A percentile compares a stretch with the other conserved stretches of the same genome.
Evolutionary conservation across 2,888 invertebrate genomes (phyloP).

Genomic region (Myathropa florea): DNA sequence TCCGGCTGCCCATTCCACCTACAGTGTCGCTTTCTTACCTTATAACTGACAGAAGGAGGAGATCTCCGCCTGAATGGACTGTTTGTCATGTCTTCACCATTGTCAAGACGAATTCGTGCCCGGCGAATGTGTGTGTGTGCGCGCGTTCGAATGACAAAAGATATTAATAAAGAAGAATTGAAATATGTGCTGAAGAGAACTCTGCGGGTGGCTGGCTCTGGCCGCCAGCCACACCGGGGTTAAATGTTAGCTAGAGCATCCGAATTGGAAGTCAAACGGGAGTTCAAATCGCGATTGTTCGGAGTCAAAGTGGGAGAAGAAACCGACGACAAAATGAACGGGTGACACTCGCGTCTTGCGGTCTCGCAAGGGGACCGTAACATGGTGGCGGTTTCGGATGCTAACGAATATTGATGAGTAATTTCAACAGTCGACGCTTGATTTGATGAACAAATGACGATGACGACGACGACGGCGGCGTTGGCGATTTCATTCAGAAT

Average conservation of each 20-base stretch:
- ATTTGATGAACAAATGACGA: slow-evolving; percentile 8
- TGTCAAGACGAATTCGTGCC: slow-evolving; percentile 37
- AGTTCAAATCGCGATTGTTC: slow-evolving; percentile 73
- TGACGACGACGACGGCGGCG: neutral
- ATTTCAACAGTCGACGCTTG: slow-evolving; percentile 24
- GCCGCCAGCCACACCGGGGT: slow-evolving; percentile 50
- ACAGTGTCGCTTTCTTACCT: slow-evolving; percentile 52
- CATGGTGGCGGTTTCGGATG: neutral
- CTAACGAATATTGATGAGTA: slow-evolving; percentile 39
- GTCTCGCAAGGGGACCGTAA: neutral
- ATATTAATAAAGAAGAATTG: slow-evolving; percentile 69
- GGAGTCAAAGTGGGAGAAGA: slow-evolving; percentile 58
- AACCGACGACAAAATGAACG: slow-evolving; percentile 24
- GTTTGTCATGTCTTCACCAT: slow-evolving; percentile 63
- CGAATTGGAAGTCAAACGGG: slow-evolving; percentile 55
- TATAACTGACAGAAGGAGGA: slow-evolving; percentile 57
- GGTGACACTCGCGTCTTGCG: slow-evolving; percentile 16
- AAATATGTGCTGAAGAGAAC: slow-evolving; percentile 63
- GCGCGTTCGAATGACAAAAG: slow-evolving; percentile 59
- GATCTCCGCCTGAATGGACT: slow-evolving; percentile 47
- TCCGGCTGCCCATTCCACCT: slow-evolving; percentile 39
- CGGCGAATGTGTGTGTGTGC: slow-evolving; percentile 5
- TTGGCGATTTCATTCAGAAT: slow-evolving; percentile 26
- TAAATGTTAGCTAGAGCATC: slow-evolving; percentile 49
- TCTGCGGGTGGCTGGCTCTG: slow-evolving; percentile 65